phyloP scores from a whole-genome alignment of 1,140 invertebrate species.

The Saxidomus purpurata region DNA sequence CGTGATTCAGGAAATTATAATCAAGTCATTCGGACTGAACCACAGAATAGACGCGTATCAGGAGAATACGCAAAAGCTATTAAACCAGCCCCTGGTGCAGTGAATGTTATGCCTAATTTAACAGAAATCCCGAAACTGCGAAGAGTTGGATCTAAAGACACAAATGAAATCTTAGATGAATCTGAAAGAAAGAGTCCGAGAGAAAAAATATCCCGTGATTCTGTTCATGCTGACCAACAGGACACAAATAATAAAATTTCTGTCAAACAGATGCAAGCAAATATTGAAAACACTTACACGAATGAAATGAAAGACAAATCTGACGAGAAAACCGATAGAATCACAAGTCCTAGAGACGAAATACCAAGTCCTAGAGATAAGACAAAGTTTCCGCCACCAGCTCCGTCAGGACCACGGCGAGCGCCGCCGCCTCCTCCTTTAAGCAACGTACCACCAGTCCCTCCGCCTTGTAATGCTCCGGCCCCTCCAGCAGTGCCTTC shows the following conservation, averaged over 20 bases:
- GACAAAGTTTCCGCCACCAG: background rate
- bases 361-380: conserved; percentile 28
- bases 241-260: background rate
- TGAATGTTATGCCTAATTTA: conserved; percentile 40
- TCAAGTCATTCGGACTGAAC: conserved; percentile 30
- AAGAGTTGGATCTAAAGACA: conserved; percentile 34
- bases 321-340: conserved; percentile 24
- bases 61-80: conserved; percentile 43
- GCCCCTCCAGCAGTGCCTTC: conserved; percentile 3
- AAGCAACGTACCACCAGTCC: background rate
- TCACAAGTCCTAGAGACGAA: background rate
- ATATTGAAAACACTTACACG: conserved; percentile 6
- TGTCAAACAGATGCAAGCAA: conserved; percentile 41
- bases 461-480: background rate
- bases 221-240: background rate
- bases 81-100: conserved; percentile 36
- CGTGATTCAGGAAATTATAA: conserved; percentile 50
- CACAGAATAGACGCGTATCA: background rate
- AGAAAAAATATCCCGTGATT: conserved; percentile 25
- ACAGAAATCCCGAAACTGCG: conserved; percentile 49
- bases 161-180: background rate
- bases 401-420: background rate
- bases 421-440: background rate
- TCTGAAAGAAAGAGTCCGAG: background rate
- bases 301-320: conserved; percentile 28